Evolutionary conservation across 2,888 invertebrate genomes (phyloP), one percentile per base, ranked within the genome.

Genomic region (Cyrtodaria siliqua): DNA sequence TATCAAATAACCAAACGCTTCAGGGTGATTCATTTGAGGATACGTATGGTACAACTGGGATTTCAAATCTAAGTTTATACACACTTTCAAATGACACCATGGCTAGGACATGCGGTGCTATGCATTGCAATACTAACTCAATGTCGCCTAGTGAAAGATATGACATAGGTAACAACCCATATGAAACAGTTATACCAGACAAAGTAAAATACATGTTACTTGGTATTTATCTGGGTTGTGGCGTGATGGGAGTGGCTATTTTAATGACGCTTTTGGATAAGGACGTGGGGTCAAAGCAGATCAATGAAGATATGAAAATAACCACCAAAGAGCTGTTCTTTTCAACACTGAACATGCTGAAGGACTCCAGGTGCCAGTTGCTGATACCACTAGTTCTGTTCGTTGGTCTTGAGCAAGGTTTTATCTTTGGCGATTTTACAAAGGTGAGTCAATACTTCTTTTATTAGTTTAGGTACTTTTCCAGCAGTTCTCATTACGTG

Each of bases 391-490:
- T 92, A 16, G 90, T 92, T 1, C 56, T 91, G 18, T 92, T 90
- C 69, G 86, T 88, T 2, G 92, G 92, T 0, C 79, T 92, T 44
- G 88, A 91, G 62, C 91, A 92, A 66, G 92, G 90, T 0, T 92
- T 92, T 76, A 88, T 92, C 78, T 89, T 91, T 47, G 89, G 90
- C 14, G 91, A 92, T 79, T 92, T 92, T 71, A 91, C 91, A 9
- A 91, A 91, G 89, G 92, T 92, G 78, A 78, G 83, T 60, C n/a
- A n/a, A n/a, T n/a, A n/a, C n/a, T n/a, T n/a, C n/a, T n/a, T n/a
- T n/a, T n/a, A n/a, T n/a, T n/a, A n/a, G n/a, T n/a, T n/a, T n/a
- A n/a, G n/a, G n/a, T n/a, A n/a, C n/a, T n/a, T n/a, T n/a, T n/a
- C n/a, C n/a, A n/a, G n/a, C n/a, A n/a, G n/a, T n/a, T n/a, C n/a